Conservation (phyloP, 2,888 invertebrate species). For the Prosopocoilus inquinatus region DNA sequence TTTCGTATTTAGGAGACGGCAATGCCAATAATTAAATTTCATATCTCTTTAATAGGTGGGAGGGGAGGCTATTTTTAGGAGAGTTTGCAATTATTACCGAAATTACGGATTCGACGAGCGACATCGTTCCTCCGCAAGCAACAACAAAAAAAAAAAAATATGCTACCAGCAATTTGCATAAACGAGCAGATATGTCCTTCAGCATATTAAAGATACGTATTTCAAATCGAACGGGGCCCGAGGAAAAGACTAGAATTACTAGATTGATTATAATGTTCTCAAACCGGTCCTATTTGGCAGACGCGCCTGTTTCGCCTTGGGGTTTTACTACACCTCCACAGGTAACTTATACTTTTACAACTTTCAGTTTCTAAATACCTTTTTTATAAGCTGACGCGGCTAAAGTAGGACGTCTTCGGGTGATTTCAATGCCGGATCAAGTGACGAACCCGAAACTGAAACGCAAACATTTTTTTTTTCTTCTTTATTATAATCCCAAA, state of each 20-base stretch:
- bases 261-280: conserved; percentile 36
- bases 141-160: conserved; percentile 7
- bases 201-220: conserved; percentile 24
- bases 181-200: conserved; percentile 28
- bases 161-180: conserved; percentile 21
- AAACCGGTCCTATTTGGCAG: conserved; percentile 36
- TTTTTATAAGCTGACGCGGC: not conserved
- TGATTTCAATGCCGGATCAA: not conserved
- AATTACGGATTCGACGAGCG: too few species aligned
- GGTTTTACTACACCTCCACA: conserved; percentile 29
- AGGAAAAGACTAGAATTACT: conserved; percentile 15
- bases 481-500: too few species aligned
- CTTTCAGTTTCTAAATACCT: conserved; percentile 27
- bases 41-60: too few species aligned
- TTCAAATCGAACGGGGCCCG: conserved; percentile 17
- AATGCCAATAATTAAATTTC: too few species aligned
- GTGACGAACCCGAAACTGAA: not conserved
- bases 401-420: too few species aligned
- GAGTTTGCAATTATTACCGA: too few species aligned
- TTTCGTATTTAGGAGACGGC: too few species aligned
- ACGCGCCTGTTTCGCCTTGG: conserved; percentile 31
- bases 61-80: too few species aligned
- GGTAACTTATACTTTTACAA: conserved; percentile 27
- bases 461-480: too few species aligned
- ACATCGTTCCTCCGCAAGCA: too few species aligned